phyloP scores from a whole-genome alignment of 1,140 invertebrate species.

The Cepaea nemoralis region DNA sequence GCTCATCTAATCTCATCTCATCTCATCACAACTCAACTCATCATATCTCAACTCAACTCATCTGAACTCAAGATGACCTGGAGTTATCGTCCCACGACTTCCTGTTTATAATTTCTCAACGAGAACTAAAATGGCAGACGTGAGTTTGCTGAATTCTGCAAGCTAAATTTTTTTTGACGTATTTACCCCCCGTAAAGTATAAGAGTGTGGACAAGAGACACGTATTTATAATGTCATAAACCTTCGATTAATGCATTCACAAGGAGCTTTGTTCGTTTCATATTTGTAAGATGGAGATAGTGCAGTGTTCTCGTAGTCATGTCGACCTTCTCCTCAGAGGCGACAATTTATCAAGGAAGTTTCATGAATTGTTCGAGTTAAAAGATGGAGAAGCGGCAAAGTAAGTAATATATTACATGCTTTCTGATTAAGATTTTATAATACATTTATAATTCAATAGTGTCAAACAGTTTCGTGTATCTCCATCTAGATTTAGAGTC shows the following conservation, averaged over 20 bases:
- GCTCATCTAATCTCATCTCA: too few species aligned
- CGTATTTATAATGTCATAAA: not conserved
- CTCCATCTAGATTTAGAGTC: too few species aligned
- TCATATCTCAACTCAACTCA: too few species aligned
- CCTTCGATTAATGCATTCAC: not conserved
- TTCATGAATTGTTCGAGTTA: slow-evolving; percentile 59
- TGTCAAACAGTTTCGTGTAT: too few species aligned
- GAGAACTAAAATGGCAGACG: slow-evolving; percentile 28
- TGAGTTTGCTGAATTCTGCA: not conserved
- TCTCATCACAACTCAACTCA: too few species aligned
- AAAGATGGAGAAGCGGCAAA: slow-evolving; percentile 49
- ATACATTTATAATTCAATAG: too few species aligned
- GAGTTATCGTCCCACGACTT: not conserved
- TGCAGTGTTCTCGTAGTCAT: slow-evolving; percentile 59
- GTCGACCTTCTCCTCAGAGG: slow-evolving; percentile 58
- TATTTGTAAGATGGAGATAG: slow-evolving; percentile 23
- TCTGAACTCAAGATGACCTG: too few species aligned
- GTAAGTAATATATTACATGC: slow-evolving; percentile 40
- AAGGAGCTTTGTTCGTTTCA: not conserved
- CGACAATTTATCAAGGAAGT: slow-evolving; percentile 56
- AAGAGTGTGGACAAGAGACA: not conserved
- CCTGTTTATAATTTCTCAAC: slow-evolving; percentile 17
- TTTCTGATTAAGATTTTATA: too few species aligned
- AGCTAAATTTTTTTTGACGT: not conserved
- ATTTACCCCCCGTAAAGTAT: not conserved